phyloP scores from a whole-genome alignment of 2,113 vertebrate species.

The Tauraco erythrolophus region DNA sequence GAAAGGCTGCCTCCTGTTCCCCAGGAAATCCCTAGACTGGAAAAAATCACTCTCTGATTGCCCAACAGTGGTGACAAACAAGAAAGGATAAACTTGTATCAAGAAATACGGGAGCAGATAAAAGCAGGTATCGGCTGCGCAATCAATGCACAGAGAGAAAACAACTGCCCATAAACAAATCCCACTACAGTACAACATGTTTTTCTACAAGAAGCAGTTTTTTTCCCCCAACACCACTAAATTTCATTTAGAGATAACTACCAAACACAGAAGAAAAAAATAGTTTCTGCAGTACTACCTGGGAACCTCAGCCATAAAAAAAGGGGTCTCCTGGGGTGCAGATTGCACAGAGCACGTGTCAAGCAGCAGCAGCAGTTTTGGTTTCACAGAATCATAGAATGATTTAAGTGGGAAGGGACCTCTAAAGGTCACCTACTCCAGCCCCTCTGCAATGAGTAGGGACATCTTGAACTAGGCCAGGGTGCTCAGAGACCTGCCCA shows the following conservation, averaged over 20 bases:
- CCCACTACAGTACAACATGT: not conserved
- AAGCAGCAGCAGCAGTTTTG: not conserved
- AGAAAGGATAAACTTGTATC: not conserved
- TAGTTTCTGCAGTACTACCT: not conserved
- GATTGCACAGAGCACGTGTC: accelerated
- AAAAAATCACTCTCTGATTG: not conserved
- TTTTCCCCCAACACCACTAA: not conserved
- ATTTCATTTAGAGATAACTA: not conserved
- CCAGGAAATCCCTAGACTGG: not conserved
- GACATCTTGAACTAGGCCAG: too few species aligned
- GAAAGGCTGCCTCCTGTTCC: not conserved
- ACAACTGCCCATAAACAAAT: not conserved
- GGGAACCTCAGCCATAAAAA: not conserved
- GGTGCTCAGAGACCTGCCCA: too few species aligned
- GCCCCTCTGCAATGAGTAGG: too few species aligned
- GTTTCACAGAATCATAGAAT: not conserved
- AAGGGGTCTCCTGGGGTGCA: accelerated
- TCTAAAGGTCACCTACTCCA: too few species aligned
- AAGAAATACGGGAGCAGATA: not conserved
- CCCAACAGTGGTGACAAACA: not conserved
- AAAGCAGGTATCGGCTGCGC: not conserved
- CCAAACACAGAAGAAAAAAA: accelerated
- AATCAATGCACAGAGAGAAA: not conserved
- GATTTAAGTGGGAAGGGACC: too few species aligned
- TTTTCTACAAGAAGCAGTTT: not conserved